Percentiles rank a stretch among this genome's conserved stretches.
phyloP scores from a whole-genome alignment of 2,797 vertebrate species.

The Syngnathus acus region DNA sequence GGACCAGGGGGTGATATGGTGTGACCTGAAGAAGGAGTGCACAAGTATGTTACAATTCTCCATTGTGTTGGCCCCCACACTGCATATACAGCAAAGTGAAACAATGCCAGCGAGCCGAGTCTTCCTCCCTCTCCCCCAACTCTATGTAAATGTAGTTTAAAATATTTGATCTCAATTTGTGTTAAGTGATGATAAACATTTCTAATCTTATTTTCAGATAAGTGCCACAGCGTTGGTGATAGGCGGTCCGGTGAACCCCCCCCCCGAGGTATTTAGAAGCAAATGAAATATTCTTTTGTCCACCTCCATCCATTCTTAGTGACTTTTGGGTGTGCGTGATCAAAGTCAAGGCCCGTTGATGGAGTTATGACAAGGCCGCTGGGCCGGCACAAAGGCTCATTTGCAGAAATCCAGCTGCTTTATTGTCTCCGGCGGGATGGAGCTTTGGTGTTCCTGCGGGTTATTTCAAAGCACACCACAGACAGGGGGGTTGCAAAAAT shows the following conservation, averaged over 20 bases:
- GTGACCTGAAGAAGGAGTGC: conserved; percentile 31
- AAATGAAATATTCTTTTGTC: conserved; percentile 77
- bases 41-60: conserved; percentile 18
- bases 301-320: conserved; percentile 48
- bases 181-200: background rate
- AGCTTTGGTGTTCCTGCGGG: conserved; percentile 54
- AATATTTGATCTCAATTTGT: background rate
- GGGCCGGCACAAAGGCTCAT: conserved; percentile 65
- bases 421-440: conserved; percentile 51
- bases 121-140: background rate
- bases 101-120: conserved; percentile 4
- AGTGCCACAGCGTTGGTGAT: conserved; percentile 19
- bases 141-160: background rate
- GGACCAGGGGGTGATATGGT: conserved; percentile 1
- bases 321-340: conserved; percentile 34
- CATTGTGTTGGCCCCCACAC: conserved; percentile 35
- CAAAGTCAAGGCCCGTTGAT: conserved; percentile 42
- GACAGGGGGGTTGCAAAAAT: conserved; percentile 14
- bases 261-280: conserved; percentile 63
- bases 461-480: conserved; percentile 54
- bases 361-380: conserved; percentile 72
- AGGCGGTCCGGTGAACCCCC: conserved; percentile 37
- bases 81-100: conserved; percentile 8
- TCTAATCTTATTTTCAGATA: conserved; percentile 31
- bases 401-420: conserved; percentile 72